Conservation (phyloP, 2,797 vertebrate species). For the Schizothorax lantsangensis region DNA sequence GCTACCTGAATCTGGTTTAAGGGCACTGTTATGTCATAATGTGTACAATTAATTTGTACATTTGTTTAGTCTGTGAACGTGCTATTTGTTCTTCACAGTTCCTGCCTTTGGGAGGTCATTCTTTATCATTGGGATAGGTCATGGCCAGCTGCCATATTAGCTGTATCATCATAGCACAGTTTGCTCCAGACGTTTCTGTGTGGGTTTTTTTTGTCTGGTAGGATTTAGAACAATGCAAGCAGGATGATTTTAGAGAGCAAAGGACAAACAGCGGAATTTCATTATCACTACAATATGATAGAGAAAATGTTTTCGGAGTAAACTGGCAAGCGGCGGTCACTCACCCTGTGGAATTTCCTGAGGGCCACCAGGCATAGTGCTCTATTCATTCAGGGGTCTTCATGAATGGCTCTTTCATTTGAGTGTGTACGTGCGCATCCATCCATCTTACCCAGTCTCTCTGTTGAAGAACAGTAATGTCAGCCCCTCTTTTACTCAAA, state of each 20-base stretch:
- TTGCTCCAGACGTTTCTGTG: neutral
- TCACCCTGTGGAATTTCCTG: conserved; percentile 71
- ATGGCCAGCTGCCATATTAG: conserved; percentile 27
- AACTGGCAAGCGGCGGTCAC: conserved; percentile 46
- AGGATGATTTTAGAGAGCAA: conserved; percentile 62
- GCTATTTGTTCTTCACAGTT: conserved; percentile 2
- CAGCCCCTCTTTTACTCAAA: conserved; percentile 48
- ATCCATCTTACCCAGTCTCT: conserved; percentile 29
- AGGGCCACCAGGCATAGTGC: conserved; percentile 60
- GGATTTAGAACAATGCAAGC: conserved; percentile 49
- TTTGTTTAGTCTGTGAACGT: neutral
- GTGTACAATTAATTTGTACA: neutral
- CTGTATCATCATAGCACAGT: neutral
- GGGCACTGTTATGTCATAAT: neutral
- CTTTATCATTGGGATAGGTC: conserved; percentile 10
- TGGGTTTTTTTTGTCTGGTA: conserved; percentile 36
- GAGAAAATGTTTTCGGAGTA: conserved; percentile 66
- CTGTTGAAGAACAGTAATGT: conserved; percentile 48
- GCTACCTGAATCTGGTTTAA: neutral
- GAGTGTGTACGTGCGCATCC: conserved; percentile 35
- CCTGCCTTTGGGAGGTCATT: conserved; percentile 23
- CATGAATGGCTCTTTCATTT: conserved; percentile 55
- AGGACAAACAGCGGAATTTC: conserved; percentile 48
- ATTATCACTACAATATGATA: conserved; percentile 52
- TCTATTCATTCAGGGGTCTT: conserved; percentile 60